A percentile compares a stretch with the other conserved stretches of the same genome.
Evolutionary conservation across 2,797 vertebrate genomes (phyloP).

Genomic region (Aldrovandia affinis): DNA sequence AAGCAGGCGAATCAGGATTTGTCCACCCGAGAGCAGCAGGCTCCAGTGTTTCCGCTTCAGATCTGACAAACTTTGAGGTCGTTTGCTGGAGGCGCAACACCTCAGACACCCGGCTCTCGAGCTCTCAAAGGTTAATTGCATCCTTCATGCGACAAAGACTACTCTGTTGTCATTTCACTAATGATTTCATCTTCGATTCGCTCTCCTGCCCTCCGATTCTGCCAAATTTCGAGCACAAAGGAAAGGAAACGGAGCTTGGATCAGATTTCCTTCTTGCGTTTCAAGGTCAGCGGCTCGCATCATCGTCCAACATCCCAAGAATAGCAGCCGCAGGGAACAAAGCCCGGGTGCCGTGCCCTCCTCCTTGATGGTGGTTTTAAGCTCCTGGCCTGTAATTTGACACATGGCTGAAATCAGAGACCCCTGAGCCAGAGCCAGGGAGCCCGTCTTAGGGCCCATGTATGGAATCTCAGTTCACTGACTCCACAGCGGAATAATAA

Average conservation of each 20-base stretch:
- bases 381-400: slow-evolving; percentile 18
- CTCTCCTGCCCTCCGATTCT: not conserved
- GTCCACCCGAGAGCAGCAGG: not conserved
- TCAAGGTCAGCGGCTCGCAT: slow-evolving; percentile 26
- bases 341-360: not conserved
- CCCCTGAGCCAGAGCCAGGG: slow-evolving; percentile 25
- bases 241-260: not conserved
- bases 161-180: not conserved
- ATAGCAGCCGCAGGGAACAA: not conserved
- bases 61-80: not conserved
- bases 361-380: slow-evolving; percentile 6
- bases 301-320: not conserved
- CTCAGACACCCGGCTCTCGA: not conserved
- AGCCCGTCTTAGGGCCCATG: slow-evolving; percentile 72
- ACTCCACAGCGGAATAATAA: slow-evolving; percentile 44
- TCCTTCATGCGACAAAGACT: slow-evolving; percentile 6
- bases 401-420: slow-evolving; percentile 24
- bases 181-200: not conserved
- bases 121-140: slow-evolving; percentile 21
- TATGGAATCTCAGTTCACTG: slow-evolving; percentile 70
- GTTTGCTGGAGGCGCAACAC: not conserved
- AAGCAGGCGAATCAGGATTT: slow-evolving; percentile 17
- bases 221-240: not conserved
- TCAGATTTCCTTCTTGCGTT: slow-evolving; percentile 6
- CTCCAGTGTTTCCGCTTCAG: not conserved